Evolutionary conservation across 2,113 vertebrate genomes (phyloP).

Genomic region (Gadus macrocephalus): DNA sequence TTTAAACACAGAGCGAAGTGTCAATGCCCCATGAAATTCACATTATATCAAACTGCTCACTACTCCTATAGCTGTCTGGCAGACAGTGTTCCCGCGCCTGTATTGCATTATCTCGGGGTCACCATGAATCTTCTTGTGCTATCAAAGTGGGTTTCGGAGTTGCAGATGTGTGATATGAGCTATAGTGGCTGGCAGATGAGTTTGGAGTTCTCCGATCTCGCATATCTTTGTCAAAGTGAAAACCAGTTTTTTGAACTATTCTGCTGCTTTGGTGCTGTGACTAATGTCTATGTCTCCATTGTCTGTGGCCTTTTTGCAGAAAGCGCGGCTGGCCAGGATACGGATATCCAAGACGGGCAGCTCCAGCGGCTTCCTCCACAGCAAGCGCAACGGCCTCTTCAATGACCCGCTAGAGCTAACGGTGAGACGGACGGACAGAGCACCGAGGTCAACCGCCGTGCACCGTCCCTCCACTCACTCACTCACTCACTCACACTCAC

Average conservation of each 20-base stretch:
- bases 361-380: constrained; percentile 88
- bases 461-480: too few species aligned
- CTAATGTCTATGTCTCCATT: constrained; percentile 29
- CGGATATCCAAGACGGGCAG: constrained; percentile 89
- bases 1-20: constrained; percentile 29
- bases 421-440: constrained; percentile 65
- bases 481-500: neutral
- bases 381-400: constrained; percentile 94
- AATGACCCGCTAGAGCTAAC: constrained; percentile 91
- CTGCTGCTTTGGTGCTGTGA: constrained; percentile 13
- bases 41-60: constrained; percentile 25
- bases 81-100: constrained; percentile 33
- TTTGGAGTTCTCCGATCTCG: constrained; percentile 32
- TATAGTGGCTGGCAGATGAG: constrained; percentile 37
- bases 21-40: constrained; percentile 20
- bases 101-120: constrained; percentile 39
- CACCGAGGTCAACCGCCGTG: too few species aligned
- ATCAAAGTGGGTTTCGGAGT: constrained; percentile 50
- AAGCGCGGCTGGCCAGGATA: constrained; percentile 93
- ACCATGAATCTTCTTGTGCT: constrained; percentile 53
- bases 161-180: constrained; percentile 48
- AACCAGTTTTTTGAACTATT: constrained; percentile 21
- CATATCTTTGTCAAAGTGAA: constrained; percentile 32
- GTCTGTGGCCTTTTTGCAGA: constrained; percentile 72
- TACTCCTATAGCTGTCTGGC: constrained; percentile 21